Evolutionary conservation across 1,140 invertebrate genomes (phyloP).

Genomic region (Schlechtendalia chinensis): DNA sequence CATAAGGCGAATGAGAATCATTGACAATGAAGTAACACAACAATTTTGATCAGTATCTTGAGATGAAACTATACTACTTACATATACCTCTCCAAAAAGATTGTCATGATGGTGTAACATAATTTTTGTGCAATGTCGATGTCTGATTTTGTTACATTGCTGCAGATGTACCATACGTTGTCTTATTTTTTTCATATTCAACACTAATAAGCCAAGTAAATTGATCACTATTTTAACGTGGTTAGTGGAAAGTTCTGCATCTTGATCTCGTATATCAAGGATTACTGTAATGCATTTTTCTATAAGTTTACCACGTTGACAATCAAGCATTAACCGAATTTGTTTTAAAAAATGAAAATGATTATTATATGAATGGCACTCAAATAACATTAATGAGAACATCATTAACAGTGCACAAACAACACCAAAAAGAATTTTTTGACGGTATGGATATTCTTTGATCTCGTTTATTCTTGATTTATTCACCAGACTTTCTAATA

Average conservation of each 20-base stretch:
- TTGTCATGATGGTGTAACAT: conserved; percentile 63
- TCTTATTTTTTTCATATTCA: conserved; percentile 61
- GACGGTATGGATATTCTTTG: conserved; percentile 56
- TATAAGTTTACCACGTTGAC: conserved; percentile 62
- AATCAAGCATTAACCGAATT: conserved; percentile 64
- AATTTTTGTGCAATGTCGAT: conserved; percentile 58
- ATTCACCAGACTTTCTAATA: conserved; percentile 50
- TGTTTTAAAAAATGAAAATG: conserved; percentile 63
- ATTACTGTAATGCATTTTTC: conserved; percentile 62
- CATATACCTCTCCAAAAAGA: conserved; percentile 59
- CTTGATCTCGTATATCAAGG: conserved; percentile 58
- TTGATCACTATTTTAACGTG: conserved; percentile 62
- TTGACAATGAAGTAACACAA: conserved; percentile 62
- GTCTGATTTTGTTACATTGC: conserved; percentile 59
- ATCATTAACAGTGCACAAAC: conserved; percentile 63
- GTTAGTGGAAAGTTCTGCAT: conserved; percentile 55
- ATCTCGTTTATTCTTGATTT: conserved; percentile 49
- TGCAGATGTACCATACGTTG: conserved; percentile 62
- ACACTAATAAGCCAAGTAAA: conserved; percentile 62
- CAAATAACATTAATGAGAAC: conserved; percentile 63
- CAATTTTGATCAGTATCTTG: conserved; percentile 56
- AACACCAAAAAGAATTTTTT: conserved; percentile 65
- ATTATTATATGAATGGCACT: conserved; percentile 59
- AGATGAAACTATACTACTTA: conserved; percentile 54
- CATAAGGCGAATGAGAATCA: conserved; percentile 60